Conservation (phyloP, 2,797 vertebrate genomes). For the Eospalax fontanierii region DNA sequence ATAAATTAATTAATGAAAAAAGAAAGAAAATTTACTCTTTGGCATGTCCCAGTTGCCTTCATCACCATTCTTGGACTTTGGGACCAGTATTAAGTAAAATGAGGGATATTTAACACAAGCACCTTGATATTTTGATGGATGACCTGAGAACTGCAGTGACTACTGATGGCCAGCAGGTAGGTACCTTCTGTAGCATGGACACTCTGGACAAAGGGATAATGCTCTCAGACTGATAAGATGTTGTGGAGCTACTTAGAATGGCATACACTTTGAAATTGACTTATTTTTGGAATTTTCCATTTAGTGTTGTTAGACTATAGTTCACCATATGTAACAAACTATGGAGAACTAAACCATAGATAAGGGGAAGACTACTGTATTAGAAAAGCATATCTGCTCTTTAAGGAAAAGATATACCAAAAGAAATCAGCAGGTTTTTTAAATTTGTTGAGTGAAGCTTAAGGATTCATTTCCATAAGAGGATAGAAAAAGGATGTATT, state of each 20-base stretch:
- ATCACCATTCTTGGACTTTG: neutral
- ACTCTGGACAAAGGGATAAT: neutral
- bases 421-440: conserved; percentile 46
- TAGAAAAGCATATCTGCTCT: conserved; percentile 52
- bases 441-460: conserved; percentile 3
- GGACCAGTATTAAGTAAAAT: neutral
- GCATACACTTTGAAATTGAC: neutral
- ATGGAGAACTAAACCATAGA: neutral
- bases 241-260: neutral
- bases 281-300: conserved; percentile 4
- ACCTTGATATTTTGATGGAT: neutral
- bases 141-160: neutral
- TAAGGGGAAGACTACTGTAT: neutral
- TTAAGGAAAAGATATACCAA: conserved; percentile 50
- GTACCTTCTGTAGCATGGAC: neutral
- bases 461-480: conserved; percentile 37
- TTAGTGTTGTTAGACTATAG: neutral
- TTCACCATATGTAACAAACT: neutral
- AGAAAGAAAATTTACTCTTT: neutral
- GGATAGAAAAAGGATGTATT: neutral
- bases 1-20: too few relatives aligned
- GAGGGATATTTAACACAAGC: neutral
- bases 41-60: neutral
- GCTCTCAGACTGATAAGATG: neutral
- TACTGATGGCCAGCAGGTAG: neutral